phyloP scores from a whole-genome alignment of 2,888 invertebrate species.

The Drosophila yooni region DNA sequence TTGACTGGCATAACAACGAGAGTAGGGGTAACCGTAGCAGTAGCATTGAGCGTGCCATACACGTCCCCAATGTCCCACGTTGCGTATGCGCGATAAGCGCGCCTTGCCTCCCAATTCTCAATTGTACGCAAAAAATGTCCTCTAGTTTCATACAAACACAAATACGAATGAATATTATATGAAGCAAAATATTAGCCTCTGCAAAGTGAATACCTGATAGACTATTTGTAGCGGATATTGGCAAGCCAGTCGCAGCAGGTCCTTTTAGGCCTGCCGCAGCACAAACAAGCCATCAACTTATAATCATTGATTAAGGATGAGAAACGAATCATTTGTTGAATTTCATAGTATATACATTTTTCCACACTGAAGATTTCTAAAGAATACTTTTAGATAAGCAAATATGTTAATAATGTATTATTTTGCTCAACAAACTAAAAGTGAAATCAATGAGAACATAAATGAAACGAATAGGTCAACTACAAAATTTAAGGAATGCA shows the following conservation, averaged over 20 bases:
- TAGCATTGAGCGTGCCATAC: background rate
- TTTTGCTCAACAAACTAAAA: background rate
- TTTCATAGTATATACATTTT: background rate
- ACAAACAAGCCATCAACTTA: background rate
- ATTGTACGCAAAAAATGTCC: slow-evolving; percentile 68
- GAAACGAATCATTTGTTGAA: background rate
- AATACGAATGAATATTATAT: slow-evolving; percentile 58
- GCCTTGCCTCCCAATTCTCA: slow-evolving; percentile 37
- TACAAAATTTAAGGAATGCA: background rate
- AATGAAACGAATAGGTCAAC: no score
- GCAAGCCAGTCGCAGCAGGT: background rate
- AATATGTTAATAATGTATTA: background rate
- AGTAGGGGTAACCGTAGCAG: background rate
- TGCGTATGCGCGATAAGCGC: slow-evolving; percentile 73
- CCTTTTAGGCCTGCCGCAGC: background rate
- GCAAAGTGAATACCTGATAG: background rate
- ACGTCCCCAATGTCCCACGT: slow-evolving; percentile 34
- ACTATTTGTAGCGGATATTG: background rate
- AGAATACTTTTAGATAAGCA: background rate
- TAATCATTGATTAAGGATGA: background rate
- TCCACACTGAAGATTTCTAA: background rate
- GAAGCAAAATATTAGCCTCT: slow-evolving; percentile 19
- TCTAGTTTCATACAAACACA: slow-evolving; percentile 81
- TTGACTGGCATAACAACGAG: slow-evolving; percentile 6
- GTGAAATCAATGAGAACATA: no score